A percentile compares a stretch with the other conserved stretches of the same genome.
Evolutionary conservation across 1,140 invertebrate species (phyloP).

Genomic region (Zaprionus nigranus): DNA sequence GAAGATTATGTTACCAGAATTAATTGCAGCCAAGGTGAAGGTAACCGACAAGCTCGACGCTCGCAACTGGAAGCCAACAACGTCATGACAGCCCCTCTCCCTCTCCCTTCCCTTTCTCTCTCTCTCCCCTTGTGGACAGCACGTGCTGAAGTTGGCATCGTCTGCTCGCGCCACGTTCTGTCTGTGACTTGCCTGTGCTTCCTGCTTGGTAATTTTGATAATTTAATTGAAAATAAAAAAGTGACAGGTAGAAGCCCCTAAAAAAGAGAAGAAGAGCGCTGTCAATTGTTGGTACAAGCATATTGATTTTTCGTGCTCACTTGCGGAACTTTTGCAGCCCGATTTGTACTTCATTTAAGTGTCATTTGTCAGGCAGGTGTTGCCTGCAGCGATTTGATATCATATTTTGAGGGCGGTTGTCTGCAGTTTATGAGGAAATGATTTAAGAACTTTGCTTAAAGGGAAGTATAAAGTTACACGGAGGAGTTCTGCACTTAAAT

Average conservation of each 20-base stretch:
- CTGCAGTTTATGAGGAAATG: neutral
- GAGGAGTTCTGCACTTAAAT: neutral
- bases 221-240: slow-evolving; percentile 82
- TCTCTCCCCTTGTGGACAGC: slow-evolving; percentile 60
- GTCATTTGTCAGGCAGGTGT: slow-evolving; percentile 21
- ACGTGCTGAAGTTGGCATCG: slow-evolving; percentile 65
- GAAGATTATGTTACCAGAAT: slow-evolving; percentile 82
- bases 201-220: slow-evolving; percentile 65
- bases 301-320: slow-evolving; percentile 69
- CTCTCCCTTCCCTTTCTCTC: neutral
- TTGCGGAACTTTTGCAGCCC: neutral
- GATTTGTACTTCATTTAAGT: slow-evolving; percentile 66
- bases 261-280: slow-evolving; percentile 36
- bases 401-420: neutral
- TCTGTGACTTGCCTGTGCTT: slow-evolving; percentile 22
- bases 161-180: slow-evolving; percentile 4
- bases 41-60: slow-evolving; percentile 44
- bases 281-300: slow-evolving; percentile 53
- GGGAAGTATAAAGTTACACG: neutral
- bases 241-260: slow-evolving; percentile 68
- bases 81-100: neutral
- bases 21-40: slow-evolving; percentile 80
- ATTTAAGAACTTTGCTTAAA: neutral
- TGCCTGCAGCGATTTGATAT: slow-evolving; percentile 11
- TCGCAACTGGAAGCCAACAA: slow-evolving; percentile 14